These are phyloP conservation scores for Trichacis sp. DNA, from an alignment of 2,888 invertebrate genomes.

Conservation along the genomic window DNA sequence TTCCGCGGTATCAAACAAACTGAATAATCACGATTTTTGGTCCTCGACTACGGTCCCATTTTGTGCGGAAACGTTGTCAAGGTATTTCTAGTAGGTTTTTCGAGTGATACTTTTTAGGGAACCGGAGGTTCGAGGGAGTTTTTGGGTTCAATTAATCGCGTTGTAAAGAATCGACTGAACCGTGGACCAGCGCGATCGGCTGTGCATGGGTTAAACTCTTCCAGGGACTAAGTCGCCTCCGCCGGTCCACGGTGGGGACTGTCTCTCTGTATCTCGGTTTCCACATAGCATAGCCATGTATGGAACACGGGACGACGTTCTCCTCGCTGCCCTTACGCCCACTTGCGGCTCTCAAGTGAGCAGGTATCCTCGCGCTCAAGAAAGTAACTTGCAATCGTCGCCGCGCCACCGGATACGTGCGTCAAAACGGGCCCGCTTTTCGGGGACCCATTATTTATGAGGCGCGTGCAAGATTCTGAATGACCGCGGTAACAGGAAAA, in stretches of 20 bases:
- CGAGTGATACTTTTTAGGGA: no score
- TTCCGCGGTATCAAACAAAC: background rate
- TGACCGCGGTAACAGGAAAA: no score
- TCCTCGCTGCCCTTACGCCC: conserved; percentile 58
- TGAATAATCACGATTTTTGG: no score
- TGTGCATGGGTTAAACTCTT: conserved; percentile 42
- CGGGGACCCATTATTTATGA: conserved; percentile 7
- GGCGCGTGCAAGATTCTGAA: no score
- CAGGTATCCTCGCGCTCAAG: conserved; percentile 44
- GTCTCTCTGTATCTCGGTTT: conserved; percentile 60
- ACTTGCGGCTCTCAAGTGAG: conserved; percentile 47
- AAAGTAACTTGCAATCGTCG: conserved; percentile 14
- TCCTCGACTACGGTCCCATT: no score
- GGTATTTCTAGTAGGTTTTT: no score
- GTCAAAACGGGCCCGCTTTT: conserved; percentile 28
- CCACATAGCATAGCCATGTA: conserved; percentile 68
- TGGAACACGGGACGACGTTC: conserved; percentile 63
- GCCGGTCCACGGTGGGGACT: conserved; percentile 50
- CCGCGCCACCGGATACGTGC: conserved; percentile 28
- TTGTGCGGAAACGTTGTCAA: no score
- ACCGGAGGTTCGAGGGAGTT: no score
- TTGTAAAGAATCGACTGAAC: conserved; percentile 15
- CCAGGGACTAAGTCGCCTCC: conserved; percentile 52
- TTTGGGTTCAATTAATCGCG: no score
- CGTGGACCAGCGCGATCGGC: conserved; percentile 39